phyloP scores from a whole-genome alignment of 2,888 invertebrate species.

The Heteromyza rotundicornis region DNA sequence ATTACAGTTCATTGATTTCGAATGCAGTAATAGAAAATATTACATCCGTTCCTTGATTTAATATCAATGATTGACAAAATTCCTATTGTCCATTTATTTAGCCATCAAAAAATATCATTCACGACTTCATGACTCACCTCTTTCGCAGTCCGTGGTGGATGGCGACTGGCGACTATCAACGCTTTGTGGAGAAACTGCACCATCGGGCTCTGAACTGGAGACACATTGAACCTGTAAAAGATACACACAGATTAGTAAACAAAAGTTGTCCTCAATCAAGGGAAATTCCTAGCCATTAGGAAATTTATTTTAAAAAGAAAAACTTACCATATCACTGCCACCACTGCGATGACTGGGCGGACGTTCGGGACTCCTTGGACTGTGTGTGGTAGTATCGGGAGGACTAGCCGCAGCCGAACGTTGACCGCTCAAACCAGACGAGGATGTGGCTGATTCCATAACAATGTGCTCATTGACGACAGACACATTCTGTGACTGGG shows the following conservation, averaged over 20 bases:
- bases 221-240: constrained; percentile 82
- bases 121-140: constrained; percentile 50
- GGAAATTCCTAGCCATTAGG: no score
- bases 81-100: no score
- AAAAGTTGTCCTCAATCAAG: no score
- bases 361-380: constrained; percentile 71
- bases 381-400: constrained; percentile 85
- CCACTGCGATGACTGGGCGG: constrained; percentile 61
- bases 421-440: constrained; percentile 34
- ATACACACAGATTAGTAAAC: neutral
- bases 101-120: no score
- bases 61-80: no score
- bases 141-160: constrained; percentile 60
- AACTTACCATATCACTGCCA: constrained; percentile 61
- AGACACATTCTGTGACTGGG: constrained; percentile 24
- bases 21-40: no score
- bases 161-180: constrained; percentile 61
- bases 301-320: neutral
- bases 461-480: constrained; percentile 46
- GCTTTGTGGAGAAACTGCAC: constrained; percentile 64
- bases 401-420: constrained; percentile 68
- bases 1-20: no score
- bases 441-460: constrained; percentile 37
- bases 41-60: no score
- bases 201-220: constrained; percentile 84